phyloP scores from a whole-genome alignment of 2,113 vertebrate species.

The Nestor notabilis region DNA sequence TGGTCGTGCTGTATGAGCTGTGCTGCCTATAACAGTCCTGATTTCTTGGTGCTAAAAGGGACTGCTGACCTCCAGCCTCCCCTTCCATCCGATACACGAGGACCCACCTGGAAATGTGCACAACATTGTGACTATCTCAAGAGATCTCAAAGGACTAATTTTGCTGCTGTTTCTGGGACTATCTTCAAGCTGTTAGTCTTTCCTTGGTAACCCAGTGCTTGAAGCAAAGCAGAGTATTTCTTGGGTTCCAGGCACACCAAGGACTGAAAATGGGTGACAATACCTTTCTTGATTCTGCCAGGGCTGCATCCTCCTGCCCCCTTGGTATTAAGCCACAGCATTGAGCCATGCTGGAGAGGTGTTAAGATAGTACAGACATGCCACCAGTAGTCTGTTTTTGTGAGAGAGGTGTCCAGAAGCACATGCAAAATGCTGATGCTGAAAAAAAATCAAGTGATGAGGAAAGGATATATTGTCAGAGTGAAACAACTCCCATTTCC shows the following conservation, averaged over 20 bases:
- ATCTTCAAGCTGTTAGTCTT: background rate
- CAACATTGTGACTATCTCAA: fast-evolving
- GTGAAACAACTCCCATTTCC: background rate
- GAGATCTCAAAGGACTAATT: background rate
- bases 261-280: background rate
- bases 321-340: background rate
- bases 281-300: background rate
- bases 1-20: background rate
- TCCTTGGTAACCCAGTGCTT: background rate
- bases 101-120: background rate
- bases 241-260: background rate
- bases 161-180: background rate
- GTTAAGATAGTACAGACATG: background rate
- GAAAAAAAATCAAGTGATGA: background rate
- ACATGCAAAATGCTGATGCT: background rate
- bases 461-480: background rate
- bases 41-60: background rate
- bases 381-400: background rate
- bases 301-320: background rate
- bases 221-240: background rate
- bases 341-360: background rate
- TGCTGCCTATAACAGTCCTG: background rate
- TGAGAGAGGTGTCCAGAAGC: background rate
- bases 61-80: background rate
- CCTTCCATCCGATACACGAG: fast-evolving